Conservation (phyloP, 2,797 vertebrate genomes). For the Tympanoctomys barrerae region DNA sequence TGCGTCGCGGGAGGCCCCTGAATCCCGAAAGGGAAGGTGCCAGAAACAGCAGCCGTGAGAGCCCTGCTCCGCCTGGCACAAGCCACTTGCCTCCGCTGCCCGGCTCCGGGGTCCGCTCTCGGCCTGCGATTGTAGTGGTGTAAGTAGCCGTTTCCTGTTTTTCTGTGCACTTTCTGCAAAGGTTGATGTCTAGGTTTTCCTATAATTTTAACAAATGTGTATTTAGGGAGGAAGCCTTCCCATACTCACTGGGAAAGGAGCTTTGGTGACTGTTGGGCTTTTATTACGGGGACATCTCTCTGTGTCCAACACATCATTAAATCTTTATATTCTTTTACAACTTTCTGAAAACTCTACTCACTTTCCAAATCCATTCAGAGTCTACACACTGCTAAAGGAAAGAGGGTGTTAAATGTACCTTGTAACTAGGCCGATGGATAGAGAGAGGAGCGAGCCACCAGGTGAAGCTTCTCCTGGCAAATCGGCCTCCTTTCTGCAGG, state of each 20-base stretch:
- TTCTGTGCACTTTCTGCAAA: conserved; percentile 75
- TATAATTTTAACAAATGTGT: conserved; percentile 73
- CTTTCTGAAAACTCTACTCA: conserved; percentile 77
- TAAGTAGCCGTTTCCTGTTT: conserved; percentile 81
- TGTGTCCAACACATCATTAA: conserved; percentile 81
- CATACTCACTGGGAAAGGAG: not conserved
- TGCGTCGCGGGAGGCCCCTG: conserved; percentile 21
- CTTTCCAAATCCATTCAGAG: conserved; percentile 43
- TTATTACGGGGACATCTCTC: conserved; percentile 70
- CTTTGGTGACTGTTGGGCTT: conserved; percentile 73
- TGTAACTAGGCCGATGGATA: conserved; percentile 22
- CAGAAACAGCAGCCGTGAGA: conserved; percentile 28
- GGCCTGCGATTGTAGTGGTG: conserved; percentile 56
- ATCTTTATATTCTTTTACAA: conserved; percentile 80
- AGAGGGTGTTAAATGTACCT: conserved; percentile 58
- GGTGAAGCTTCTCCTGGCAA: conserved; percentile 51
- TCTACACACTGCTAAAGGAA: conserved; percentile 60
- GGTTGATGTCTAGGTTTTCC: conserved; percentile 78
- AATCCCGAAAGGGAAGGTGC: not conserved
- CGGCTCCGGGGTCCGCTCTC: conserved; percentile 62
- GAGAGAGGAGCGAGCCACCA: conserved; percentile 45
- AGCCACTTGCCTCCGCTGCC: not conserved
- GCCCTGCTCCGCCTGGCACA: not conserved
- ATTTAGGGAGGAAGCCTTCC: conserved; percentile 65
- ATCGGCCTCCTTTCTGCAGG: conserved; percentile 30